Base-by-base conservation (phyloP, 2,888 invertebrate genomes). In the Phortica magna region DNA sequence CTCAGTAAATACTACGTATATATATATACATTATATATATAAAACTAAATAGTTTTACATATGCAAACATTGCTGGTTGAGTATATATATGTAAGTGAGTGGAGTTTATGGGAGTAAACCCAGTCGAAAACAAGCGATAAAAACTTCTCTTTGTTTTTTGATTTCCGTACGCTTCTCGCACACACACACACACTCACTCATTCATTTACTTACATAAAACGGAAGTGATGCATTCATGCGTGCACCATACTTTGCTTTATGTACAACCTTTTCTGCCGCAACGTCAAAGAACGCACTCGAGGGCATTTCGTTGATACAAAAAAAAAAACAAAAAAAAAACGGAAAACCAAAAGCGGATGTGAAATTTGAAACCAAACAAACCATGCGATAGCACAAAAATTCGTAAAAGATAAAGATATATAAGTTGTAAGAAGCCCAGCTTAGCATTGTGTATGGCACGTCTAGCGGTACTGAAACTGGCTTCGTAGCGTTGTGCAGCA, bases 221-320 rank as follows among this genome's bases (percentile, higher is more conserved):
- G 89, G 90, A 89, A 90, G 89, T 89, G 81, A 83, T 84, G 84
- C 83, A 89, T 85, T 89, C 88, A 89, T 82, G 88, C 88, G 80
- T 85, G 78, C 68, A 79, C 31, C 31, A 31, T 31, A 31, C 31
- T 31, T 31, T 31, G 31, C 5, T 31, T 31, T 31, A 31, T 31
- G 31, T 31, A 4, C 31, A 31, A 31, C 31, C 31, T 2, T 31
- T 4, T 31, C 31, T 31, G 2, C 31, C 31, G 5, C 31, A 31
- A 31, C 31, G 0, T 1, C 1, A 31, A 31, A 31, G 31, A 31
- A 31, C 31, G 31, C 2, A 31, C 31, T 31, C 31, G 31, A 31
- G 31, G 31, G 31, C 31, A 31, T 31, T 31, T 31, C 5, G 31
- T 31, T 31, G 31, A 4, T 31, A 31, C 31, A 31, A 31, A 31